Conservation (phyloP, 2,113 vertebrate species). For the Ascaphus truei region DNA sequence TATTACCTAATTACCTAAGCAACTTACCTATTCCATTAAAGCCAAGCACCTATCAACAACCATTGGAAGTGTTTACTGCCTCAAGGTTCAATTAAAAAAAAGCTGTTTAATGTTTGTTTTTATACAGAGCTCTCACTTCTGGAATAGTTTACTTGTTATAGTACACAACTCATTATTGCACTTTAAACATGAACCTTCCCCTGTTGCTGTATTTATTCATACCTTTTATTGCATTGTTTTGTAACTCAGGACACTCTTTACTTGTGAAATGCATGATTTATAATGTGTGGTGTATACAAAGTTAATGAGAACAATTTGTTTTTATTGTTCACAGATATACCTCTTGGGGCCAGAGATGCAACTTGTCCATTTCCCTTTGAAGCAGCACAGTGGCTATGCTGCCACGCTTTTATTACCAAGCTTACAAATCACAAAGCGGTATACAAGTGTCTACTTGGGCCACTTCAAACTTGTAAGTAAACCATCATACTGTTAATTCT, state of each 20-base stretch:
- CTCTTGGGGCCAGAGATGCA: slow-evolving; percentile 34
- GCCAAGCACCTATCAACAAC: no score
- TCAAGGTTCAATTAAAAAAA: no score
- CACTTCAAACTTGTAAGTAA: slow-evolving; percentile 56
- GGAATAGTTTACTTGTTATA: background rate
- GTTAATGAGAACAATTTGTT: background rate
- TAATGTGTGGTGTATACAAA: no score
- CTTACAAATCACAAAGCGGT: slow-evolving; percentile 46
- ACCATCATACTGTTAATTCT: no score
- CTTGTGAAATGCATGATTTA: background rate
- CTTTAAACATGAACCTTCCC: background rate
- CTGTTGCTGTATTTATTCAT: background rate
- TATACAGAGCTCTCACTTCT: no score
- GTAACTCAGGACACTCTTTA: background rate
- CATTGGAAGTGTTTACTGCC: no score
- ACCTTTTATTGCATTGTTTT: background rate
- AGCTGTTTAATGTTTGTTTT: no score
- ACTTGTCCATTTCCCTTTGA: slow-evolving; percentile 46
- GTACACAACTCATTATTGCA: background rate
- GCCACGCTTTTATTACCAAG: slow-evolving; percentile 59
- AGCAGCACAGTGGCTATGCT: slow-evolving; percentile 61
- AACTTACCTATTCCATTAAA: no score
- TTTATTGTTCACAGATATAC: slow-evolving; percentile 21
- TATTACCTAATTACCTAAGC: no score
- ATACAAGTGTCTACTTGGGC: slow-evolving; percentile 59